Evolutionary conservation across 1,140 invertebrate species (phyloP).

Genomic region (Lucilia sericata): DNA sequence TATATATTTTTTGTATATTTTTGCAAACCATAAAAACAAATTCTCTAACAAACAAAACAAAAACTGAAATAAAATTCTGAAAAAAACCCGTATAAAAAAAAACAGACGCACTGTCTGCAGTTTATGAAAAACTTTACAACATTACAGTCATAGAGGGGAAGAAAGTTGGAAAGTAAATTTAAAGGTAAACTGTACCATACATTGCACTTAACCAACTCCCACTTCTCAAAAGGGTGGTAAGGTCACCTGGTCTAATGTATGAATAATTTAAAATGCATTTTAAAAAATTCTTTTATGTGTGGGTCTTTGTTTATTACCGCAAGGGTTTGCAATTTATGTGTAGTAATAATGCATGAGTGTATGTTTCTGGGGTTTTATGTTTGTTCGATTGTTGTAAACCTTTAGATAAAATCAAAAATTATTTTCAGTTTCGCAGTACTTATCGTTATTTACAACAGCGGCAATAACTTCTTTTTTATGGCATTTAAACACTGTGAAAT

Average conservation of each 20-base stretch:
- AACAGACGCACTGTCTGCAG: constrained; percentile 9
- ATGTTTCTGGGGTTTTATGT: not conserved
- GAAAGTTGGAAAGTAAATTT: not conserved
- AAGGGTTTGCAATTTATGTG: not conserved
- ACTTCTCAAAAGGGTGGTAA: not conserved
- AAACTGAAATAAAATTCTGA: constrained; percentile 16
- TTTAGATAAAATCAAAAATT: constrained; percentile 11
- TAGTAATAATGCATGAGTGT: not conserved
- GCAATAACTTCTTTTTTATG: constrained; percentile 26
- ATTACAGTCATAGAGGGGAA: not conserved
- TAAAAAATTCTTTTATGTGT: not conserved
- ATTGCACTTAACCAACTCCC: not conserved
- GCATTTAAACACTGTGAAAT: constrained; percentile 10
- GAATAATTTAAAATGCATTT: not conserved
- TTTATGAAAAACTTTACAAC: constrained; percentile 5
- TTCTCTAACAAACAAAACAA: constrained; percentile 4
- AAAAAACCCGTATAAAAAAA: not conserved
- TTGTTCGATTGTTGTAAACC: not conserved
- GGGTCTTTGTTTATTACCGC: not conserved
- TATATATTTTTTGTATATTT: not conserved
- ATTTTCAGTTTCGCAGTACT: not conserved
- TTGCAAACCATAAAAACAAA: constrained; percentile 25
- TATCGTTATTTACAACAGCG: constrained; percentile 23
- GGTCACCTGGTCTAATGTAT: not conserved
- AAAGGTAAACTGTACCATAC: not conserved